phyloP scores from a whole-genome alignment of 2,888 invertebrate genomes.

The Pyrochroa serraticornis region DNA sequence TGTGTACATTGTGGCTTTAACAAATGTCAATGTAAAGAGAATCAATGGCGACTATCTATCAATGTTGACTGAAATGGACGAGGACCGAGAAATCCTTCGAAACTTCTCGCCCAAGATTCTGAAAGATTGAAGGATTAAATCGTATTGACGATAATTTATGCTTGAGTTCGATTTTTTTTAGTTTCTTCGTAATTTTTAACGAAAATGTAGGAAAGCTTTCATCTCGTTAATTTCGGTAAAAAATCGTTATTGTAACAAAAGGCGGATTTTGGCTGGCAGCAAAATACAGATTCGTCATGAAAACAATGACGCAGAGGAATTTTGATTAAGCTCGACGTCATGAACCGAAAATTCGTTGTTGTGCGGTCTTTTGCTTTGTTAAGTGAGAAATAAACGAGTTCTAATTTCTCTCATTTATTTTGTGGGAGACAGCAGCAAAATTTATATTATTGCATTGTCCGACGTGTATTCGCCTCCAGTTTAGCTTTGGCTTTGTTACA shows the following conservation, averaged over 20 bases:
- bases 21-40: constrained; percentile 10
- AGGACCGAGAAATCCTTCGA: not conserved
- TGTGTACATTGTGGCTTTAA: constrained; percentile 7
- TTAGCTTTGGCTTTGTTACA: no score
- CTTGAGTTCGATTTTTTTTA: no score
- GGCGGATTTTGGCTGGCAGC: no score
- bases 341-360: not conserved
- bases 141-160: no score
- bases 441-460: not conserved
- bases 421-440: not conserved
- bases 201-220: no score
- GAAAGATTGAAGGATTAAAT: no score
- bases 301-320: no score
- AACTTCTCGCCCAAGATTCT: no score
- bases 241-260: no score
- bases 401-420: constrained; percentile 5
- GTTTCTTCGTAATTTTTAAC: no score
- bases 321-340: not conserved
- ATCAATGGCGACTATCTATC: constrained; percentile 9
- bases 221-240: no score
- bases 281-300: no score
- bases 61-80: constrained; percentile 4
- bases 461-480: not conserved
- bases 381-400: constrained; percentile 1
- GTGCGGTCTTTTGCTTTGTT: not conserved